Percentiles rank a stretch among this genome's conserved stretches.
These are phyloP conservation scores for Myrmecophaga tridactyla DNA, from an alignment of 2,113 vertebrate species.

Conservation along the genomic window DNA sequence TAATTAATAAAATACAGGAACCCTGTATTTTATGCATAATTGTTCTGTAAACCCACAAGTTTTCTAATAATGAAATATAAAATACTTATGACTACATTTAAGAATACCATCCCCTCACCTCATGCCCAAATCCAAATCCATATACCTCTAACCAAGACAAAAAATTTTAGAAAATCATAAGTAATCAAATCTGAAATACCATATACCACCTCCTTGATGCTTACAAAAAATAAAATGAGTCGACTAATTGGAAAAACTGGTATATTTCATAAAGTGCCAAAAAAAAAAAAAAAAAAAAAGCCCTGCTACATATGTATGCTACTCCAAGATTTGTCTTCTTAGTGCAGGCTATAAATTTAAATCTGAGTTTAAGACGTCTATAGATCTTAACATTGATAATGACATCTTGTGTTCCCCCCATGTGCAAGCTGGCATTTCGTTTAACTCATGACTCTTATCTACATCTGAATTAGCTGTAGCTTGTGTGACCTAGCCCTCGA, in stretches of 20 bases:
- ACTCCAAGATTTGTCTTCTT: not conserved
- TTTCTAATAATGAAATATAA: too few species aligned
- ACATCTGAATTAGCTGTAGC: not conserved
- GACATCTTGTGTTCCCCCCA: not conserved
- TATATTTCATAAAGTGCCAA: not conserved
- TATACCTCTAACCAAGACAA: not conserved
- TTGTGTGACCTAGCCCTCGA: not conserved
- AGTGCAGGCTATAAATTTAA: not conserved
- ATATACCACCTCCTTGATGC: not conserved
- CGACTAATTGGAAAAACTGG: not conserved
- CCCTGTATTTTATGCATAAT: too few species aligned
- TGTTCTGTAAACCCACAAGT: too few species aligned
- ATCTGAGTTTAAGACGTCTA: not conserved
- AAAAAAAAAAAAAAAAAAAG: not conserved
- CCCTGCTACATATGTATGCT: not conserved
- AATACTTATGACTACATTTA: not conserved
- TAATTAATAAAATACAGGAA: too few species aligned
- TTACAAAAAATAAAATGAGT: not conserved
- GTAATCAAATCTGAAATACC: not conserved
- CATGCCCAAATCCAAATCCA: not conserved
- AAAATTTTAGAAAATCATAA: not conserved
- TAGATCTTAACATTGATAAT: not conserved
- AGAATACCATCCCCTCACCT: not conserved
- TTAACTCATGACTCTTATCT: not conserved
- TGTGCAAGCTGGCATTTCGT: not conserved